phyloP scores from a whole-genome alignment of 1,140 invertebrate species.

The Galendromus occidentalis region DNA sequence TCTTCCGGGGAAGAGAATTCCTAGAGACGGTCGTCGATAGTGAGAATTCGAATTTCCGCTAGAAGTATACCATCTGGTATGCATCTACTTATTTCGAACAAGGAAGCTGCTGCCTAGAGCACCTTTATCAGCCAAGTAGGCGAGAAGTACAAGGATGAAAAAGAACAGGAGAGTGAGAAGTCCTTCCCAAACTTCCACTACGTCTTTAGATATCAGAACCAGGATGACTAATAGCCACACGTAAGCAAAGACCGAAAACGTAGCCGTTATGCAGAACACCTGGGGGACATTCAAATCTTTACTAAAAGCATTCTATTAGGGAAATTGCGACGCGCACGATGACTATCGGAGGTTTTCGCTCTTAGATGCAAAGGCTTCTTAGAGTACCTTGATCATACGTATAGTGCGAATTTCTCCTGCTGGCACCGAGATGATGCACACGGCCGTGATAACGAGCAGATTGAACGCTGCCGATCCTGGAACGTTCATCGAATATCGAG shows the following conservation, averaged over 20 bases:
- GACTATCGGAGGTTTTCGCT: too few relatives aligned
- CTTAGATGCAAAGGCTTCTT: not conserved
- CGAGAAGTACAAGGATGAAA: slow-evolving; percentile 34
- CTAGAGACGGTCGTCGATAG: slow-evolving; percentile 21
- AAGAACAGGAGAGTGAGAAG: slow-evolving; percentile 39
- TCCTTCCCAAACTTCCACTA: slow-evolving; percentile 42
- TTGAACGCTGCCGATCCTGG: slow-evolving; percentile 39
- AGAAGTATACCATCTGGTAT: too few relatives aligned
- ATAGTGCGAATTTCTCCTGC: slow-evolving; percentile 32
- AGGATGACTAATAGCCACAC: slow-evolving; percentile 42
- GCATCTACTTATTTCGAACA: too few relatives aligned
- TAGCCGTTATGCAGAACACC: slow-evolving; percentile 37
- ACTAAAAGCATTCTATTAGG: not conserved
- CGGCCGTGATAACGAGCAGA: slow-evolving; percentile 36
- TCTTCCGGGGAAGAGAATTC: not conserved
- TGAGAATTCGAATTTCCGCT: slow-evolving; percentile 14
- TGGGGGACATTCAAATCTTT: slow-evolving; percentile 19
- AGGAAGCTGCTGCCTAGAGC: slow-evolving; percentile 14
- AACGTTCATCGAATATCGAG: too few relatives aligned
- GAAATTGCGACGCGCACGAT: too few relatives aligned
- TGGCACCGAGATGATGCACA: slow-evolving; percentile 38
- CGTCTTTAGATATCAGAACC: slow-evolving; percentile 29
- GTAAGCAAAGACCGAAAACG: slow-evolving; percentile 41
- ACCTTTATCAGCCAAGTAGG: slow-evolving; percentile 36
- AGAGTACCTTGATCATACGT: slow-evolving; percentile 30